These are phyloP conservation scores for Leptarthrus brevirostris DNA, from an alignment of 2,888 invertebrate genomes.

Conservation along the genomic window DNA sequence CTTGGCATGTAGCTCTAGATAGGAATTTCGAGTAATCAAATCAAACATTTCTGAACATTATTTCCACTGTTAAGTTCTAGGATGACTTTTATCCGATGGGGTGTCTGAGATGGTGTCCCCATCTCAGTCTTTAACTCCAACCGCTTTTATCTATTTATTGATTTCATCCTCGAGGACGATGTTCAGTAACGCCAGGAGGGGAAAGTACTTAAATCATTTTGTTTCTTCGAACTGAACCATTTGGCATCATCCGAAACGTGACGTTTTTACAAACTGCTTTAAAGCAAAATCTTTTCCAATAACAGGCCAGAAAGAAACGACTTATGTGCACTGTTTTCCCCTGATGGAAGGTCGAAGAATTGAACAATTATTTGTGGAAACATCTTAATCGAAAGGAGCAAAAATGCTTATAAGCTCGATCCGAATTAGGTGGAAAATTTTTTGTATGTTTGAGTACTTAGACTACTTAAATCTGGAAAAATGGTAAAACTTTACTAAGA, in stretches of 20 bases:
- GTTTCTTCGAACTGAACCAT: constrained; percentile 19
- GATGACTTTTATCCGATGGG: not conserved
- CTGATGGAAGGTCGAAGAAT: not conserved
- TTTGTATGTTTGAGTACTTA: no score
- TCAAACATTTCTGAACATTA: constrained; percentile 10
- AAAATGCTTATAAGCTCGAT: not conserved
- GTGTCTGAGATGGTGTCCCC: not conserved
- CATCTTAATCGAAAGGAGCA: not conserved
- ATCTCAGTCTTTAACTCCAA: not conserved
- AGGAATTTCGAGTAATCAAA: constrained; percentile 26
- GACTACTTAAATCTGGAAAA: not conserved
- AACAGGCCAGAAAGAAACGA: constrained; percentile 16
- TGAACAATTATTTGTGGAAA: not conserved
- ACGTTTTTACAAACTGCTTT: constrained; percentile 33
- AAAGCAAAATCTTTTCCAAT: constrained; percentile 31
- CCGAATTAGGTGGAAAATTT: not conserved
- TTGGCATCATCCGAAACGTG: constrained; percentile 40
- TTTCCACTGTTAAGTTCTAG: not conserved
- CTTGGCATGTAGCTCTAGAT: not conserved
- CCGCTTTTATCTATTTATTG: constrained; percentile 28
- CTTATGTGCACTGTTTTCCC: constrained; percentile 2
- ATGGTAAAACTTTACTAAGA: not conserved
- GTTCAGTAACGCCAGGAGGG: not conserved
- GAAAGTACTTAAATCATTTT: constrained; percentile 43
- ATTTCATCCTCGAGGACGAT: not conserved